Evolutionary conservation across 2,888 invertebrate genomes (phyloP).

Genomic region (Rhaphigaster nebulosa): DNA sequence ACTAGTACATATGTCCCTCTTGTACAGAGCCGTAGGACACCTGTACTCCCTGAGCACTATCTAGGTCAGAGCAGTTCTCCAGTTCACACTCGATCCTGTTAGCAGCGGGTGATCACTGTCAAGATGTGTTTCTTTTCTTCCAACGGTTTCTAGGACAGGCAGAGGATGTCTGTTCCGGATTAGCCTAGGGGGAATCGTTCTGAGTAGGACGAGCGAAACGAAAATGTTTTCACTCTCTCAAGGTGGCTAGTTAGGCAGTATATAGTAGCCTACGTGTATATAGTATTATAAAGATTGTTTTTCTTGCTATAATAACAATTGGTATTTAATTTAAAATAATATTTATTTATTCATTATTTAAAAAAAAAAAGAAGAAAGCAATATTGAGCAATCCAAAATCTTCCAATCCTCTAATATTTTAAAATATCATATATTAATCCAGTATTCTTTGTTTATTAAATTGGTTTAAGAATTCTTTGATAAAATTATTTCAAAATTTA

Average conservation of each 20-base stretch:
- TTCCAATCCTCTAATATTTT: too few relatives aligned
- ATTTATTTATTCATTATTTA: too few relatives aligned
- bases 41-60: not conserved
- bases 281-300: too few relatives aligned
- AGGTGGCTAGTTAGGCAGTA: not conserved
- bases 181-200: not conserved
- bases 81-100: not conserved
- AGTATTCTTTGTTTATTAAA: too few relatives aligned
- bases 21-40: not conserved
- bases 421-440: too few relatives aligned
- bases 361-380: too few relatives aligned
- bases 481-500: too few relatives aligned
- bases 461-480: too few relatives aligned
- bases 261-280: not conserved
- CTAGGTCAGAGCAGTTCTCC: constrained; percentile 13
- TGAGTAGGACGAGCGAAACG: not conserved
- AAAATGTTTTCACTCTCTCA: not conserved
- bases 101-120: not conserved
- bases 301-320: too few relatives aligned
- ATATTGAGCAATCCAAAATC: too few relatives aligned
- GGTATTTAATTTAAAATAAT: too few relatives aligned
- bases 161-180: constrained; percentile 6
- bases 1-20: not conserved
- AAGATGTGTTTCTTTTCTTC: not conserved
- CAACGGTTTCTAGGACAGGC: not conserved